Percentiles rank a stretch among this genome's conserved stretches.
phyloP scores from a whole-genome alignment of 2,797 vertebrate genomes.

The Leptodactylus fallax region DNA sequence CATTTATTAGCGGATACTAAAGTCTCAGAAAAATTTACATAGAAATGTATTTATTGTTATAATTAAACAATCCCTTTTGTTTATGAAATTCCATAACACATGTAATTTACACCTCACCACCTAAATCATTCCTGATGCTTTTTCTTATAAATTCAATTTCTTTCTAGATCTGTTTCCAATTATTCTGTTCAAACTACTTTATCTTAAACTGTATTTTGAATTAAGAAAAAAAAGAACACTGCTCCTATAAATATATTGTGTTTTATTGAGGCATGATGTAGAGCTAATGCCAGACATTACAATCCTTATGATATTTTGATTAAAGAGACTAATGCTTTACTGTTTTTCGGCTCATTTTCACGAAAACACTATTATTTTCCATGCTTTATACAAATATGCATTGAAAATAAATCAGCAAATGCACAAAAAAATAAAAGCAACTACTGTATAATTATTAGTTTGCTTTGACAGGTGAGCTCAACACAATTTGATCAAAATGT shows the following conservation, averaged over 20 bases:
- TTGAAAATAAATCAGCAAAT: background rate
- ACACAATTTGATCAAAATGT: no score
- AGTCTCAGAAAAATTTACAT: background rate
- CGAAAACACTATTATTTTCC: background rate
- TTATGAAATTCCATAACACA: slow-evolving; percentile 40
- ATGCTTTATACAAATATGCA: background rate
- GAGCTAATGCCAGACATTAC: background rate
- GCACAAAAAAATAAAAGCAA: background rate
- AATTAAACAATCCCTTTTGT: slow-evolving; percentile 44
- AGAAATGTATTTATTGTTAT: slow-evolving; percentile 12
- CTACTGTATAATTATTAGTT: background rate
- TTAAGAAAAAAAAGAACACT: slow-evolving; percentile 66
- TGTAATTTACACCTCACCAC: slow-evolving; percentile 52
- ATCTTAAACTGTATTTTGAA: slow-evolving; percentile 66
- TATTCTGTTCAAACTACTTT: slow-evolving; percentile 68
- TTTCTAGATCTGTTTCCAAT: slow-evolving; percentile 64
- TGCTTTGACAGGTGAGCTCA: no score
- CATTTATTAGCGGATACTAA: background rate
- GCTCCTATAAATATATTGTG: slow-evolving; percentile 62
- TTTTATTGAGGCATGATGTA: slow-evolving; percentile 50
- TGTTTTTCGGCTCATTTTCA: background rate
- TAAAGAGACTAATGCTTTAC: slow-evolving; percentile 51
- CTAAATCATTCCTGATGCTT: slow-evolving; percentile 51
- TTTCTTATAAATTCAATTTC: slow-evolving; percentile 65
- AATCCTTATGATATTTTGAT: slow-evolving; percentile 47